Conservation (phyloP, 2,888 invertebrate genomes). For the Mythimna vitellina region DNA sequence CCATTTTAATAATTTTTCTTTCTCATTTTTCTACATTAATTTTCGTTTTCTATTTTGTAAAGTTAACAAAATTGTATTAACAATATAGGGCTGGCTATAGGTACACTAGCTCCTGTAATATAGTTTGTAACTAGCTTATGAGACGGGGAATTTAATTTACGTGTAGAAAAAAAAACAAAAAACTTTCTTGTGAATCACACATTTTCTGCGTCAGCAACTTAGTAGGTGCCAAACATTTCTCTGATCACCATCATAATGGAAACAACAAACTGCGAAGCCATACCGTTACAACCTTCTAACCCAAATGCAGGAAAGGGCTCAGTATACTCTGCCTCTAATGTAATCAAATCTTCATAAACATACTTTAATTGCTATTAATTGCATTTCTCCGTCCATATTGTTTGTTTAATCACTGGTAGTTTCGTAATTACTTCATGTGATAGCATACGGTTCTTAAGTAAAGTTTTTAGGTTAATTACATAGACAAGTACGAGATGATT, state of each 20-base stretch:
- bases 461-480: slow-evolving; percentile 27
- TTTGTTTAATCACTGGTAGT: slow-evolving; percentile 47
- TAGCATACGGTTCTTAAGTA: slow-evolving; percentile 16
- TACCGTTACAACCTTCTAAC: slow-evolving; percentile 50
- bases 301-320: slow-evolving; percentile 31
- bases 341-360: slow-evolving; percentile 54
- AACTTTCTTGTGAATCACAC: slow-evolving; percentile 22
- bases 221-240: slow-evolving; percentile 27
- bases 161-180: no score
- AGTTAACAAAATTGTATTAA: no score
- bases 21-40: no score
- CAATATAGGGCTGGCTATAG: no score
- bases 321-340: slow-evolving; percentile 30
- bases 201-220: slow-evolving; percentile 20
- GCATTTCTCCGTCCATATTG: slow-evolving; percentile 56
- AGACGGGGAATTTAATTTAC: no score
- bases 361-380: slow-evolving; percentile 61
- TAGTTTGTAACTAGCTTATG: no score
- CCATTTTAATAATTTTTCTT: no score
- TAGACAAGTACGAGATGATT: not conserved
- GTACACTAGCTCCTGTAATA: no score
- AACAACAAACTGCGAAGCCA: slow-evolving; percentile 15
- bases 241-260: slow-evolving; percentile 22
- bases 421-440: slow-evolving; percentile 42
- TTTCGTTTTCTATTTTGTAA: no score